Conservation (phyloP, 2,888 invertebrate genomes). For the Actias luna region DNA sequence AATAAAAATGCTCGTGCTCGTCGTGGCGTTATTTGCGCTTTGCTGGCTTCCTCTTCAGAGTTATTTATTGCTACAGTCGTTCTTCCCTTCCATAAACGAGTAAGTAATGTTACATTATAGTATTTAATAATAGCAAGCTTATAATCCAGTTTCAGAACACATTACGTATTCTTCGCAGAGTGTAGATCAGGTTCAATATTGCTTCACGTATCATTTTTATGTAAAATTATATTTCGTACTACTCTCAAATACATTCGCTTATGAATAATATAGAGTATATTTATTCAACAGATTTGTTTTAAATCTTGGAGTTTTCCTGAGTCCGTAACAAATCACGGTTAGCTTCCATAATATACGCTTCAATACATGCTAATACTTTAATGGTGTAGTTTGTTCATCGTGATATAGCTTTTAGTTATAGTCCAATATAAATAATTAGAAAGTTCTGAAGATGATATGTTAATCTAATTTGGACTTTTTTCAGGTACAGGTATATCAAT, state of each 20-base stretch:
- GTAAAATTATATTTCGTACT: neutral
- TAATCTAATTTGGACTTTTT: conserved; percentile 36
- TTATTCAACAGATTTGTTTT: neutral
- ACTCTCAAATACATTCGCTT: neutral
- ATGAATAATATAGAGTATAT: neutral
- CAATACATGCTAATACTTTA: neutral
- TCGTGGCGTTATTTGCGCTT: conserved; percentile 89
- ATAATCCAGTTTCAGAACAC: neutral
- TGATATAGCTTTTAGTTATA: neutral
- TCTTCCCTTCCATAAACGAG: conserved; percentile 86
- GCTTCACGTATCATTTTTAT: neutral
- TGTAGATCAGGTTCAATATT: neutral
- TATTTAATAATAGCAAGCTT: conserved; percentile 1
- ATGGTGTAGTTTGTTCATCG: neutral
- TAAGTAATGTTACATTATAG: conserved; percentile 57
- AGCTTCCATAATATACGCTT: neutral
- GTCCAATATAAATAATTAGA: neutral
- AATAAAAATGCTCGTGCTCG: conserved; percentile 93
- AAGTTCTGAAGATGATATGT: neutral
- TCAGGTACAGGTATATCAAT: conserved; percentile 90
- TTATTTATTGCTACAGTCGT: conserved; percentile 87
- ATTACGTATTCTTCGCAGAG: neutral
- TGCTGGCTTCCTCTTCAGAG: conserved; percentile 92
- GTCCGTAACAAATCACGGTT: neutral
- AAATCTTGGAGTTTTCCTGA: neutral